Conservation (phyloP, 2,113 vertebrate species). For the Nibea albiflora region DNA sequence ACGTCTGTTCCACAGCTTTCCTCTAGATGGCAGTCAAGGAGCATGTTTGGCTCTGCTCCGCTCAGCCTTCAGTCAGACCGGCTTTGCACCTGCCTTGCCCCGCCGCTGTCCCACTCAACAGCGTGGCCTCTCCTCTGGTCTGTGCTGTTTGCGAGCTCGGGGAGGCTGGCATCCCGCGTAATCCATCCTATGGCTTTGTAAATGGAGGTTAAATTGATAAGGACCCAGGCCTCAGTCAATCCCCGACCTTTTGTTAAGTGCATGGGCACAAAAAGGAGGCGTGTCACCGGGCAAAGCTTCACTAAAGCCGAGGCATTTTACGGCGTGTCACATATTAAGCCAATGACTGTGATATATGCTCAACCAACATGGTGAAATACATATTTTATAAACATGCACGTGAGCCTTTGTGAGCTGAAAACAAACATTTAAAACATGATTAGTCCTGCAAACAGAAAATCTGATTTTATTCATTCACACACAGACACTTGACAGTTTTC, state of each 20-base stretch:
- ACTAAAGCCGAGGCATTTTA: constrained; percentile 19
- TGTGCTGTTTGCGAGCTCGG: constrained; percentile 44
- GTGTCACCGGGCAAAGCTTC: constrained; percentile 37
- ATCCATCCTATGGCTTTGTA: constrained; percentile 72
- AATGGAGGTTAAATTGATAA: constrained; percentile 80
- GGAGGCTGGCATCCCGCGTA: constrained; percentile 51
- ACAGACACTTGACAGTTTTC: background rate
- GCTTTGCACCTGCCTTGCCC: constrained; percentile 18
- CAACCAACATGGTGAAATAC: background rate
- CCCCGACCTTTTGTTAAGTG: constrained; percentile 72
- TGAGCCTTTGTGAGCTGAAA: background rate
- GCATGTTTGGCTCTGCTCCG: constrained; percentile 31
- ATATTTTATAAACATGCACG: constrained; percentile 7
- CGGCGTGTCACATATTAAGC: constrained; percentile 24
- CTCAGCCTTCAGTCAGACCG: background rate
- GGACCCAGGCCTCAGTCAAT: constrained; percentile 65
- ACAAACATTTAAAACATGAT: constrained; percentile 4
- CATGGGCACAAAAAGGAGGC: constrained; percentile 48
- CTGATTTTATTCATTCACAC: constrained; percentile 3
- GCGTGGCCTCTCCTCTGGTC: constrained; percentile 44
- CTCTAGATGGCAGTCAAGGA: constrained; percentile 83
- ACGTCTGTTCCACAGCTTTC: background rate
- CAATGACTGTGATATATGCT: constrained; percentile 31
- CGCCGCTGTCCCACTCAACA: background rate
- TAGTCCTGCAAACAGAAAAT: background rate